Conservation (phyloP, 2,797 vertebrate genomes). For the Diceros bicornis region DNA sequence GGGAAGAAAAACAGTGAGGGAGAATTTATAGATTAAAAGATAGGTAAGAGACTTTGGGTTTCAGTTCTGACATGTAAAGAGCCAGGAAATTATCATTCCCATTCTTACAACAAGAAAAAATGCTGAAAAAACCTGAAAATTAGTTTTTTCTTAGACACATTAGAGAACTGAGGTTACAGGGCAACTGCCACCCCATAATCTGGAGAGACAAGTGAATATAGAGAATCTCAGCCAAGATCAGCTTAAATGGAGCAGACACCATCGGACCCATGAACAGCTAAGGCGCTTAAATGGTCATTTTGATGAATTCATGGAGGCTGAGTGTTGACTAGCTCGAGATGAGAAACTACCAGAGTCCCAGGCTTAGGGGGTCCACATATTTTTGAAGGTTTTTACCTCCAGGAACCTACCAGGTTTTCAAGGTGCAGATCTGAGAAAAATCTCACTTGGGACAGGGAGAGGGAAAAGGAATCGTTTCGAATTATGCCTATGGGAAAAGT, state of each 20-base stretch:
- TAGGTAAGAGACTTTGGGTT: not conserved
- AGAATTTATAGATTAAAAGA: conserved; percentile 5
- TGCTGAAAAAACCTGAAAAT: not conserved
- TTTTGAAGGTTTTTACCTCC: not conserved
- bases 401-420: not conserved
- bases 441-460: not conserved
- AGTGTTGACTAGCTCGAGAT: not conserved
- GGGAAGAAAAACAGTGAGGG: not conserved
- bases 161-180: not conserved
- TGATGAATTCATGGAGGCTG: not conserved
- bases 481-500: not conserved
- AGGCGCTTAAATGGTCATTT: not conserved
- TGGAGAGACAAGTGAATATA: not conserved
- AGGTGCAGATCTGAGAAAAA: not conserved
- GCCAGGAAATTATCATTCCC: not conserved
- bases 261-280: not conserved
- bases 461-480: not conserved
- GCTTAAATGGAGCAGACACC: not conserved
- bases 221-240: not conserved
- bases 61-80: not conserved
- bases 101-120: not conserved
- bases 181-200: not conserved
- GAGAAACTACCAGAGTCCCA: not conserved
- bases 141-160: not conserved
- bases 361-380: not conserved